phyloP scores from a whole-genome alignment of 2,113 vertebrate species.

The Ammodytes marinus region DNA sequence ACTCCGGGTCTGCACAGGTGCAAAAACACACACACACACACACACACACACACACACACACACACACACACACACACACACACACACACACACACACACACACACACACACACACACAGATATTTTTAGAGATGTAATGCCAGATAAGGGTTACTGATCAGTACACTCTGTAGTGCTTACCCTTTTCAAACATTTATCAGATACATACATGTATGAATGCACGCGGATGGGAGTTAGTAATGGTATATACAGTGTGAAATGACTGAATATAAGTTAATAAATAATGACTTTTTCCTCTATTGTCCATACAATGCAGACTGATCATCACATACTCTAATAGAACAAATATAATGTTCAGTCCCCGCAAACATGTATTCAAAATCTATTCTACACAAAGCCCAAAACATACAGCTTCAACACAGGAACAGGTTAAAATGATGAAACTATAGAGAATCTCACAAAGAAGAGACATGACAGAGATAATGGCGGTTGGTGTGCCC shows the following conservation, averaged over 20 bases:
- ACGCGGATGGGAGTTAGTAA: background rate
- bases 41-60: too few relatives aligned
- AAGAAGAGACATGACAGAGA: constrained; percentile 1
- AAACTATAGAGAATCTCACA: background rate
- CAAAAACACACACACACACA: constrained; percentile 11
- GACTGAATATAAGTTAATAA: background rate
- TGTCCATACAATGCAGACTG: background rate
- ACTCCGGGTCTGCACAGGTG: constrained; percentile 89
- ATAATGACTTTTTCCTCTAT: background rate
- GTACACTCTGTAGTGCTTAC: background rate
- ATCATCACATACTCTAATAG: background rate
- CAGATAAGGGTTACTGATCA: background rate
- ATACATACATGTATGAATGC: background rate
- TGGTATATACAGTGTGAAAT: background rate
- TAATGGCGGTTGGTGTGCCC: background rate
- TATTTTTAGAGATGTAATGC: constrained; percentile 30
- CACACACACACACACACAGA: constrained; percentile 15
- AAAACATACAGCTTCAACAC: background rate
- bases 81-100: background rate
- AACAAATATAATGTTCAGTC: background rate
- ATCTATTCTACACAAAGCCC: constrained; percentile 24
- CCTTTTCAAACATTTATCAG: background rate
- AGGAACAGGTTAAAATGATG: background rate
- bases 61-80: constrained; percentile 25
- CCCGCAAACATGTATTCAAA: background rate